phyloP scores from a whole-genome alignment of 1,140 invertebrate genomes.

The Drosophila sturtevanti region DNA sequence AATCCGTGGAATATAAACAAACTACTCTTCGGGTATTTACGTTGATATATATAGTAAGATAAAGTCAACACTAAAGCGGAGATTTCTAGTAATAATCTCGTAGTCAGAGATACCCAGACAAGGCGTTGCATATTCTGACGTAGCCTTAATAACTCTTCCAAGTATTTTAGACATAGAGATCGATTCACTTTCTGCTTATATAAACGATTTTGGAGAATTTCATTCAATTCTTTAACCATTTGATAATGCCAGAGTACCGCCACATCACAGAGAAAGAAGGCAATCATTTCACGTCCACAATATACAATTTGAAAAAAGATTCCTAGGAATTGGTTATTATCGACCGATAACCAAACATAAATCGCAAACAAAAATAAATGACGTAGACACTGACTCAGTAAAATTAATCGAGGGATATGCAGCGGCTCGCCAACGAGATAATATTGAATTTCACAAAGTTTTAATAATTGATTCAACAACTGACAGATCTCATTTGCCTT shows the following conservation, averaged over 20 bases:
- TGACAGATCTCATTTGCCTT: neutral
- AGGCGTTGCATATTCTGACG: no score
- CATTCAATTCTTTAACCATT: neutral
- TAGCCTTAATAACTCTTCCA: no score
- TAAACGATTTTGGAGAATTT: no score
- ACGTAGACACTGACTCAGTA: neutral
- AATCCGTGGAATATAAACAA: no score
- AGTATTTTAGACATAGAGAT: no score
- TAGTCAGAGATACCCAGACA: no score
- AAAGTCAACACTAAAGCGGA: no score
- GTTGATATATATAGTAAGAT: no score
- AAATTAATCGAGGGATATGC: neutral
- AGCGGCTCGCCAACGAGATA: neutral
- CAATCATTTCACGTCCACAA: neutral
- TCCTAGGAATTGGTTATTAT: neutral
- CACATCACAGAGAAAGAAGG: neutral
- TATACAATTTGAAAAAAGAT: neutral
- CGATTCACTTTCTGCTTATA: no score
- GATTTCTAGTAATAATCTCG: no score
- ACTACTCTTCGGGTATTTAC: no score
- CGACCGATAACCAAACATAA: neutral
- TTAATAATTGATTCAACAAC: neutral
- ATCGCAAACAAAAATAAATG: neutral
- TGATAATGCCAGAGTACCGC: neutral
- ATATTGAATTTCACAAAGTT: neutral